phyloP scores from a whole-genome alignment of 2,888 invertebrate species.

The Choreutis nemorana region DNA sequence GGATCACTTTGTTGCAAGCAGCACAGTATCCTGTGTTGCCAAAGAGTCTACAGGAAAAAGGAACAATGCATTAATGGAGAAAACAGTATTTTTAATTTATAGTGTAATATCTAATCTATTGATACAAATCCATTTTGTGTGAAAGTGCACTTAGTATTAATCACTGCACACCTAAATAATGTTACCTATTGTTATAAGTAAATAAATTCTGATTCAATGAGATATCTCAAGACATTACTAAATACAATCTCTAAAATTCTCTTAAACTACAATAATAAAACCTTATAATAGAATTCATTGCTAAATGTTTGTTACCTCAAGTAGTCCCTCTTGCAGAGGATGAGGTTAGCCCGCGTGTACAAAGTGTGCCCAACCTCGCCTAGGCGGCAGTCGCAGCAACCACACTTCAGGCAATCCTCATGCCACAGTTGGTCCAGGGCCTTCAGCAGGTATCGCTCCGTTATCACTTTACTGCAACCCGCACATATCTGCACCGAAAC shows the following conservation, averaged over 20 bases:
- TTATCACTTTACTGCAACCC: constrained; percentile 93
- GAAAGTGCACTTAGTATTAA: too few species aligned
- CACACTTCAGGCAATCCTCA: constrained; percentile 97
- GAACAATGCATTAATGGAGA: neutral
- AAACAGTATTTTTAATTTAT: too few species aligned
- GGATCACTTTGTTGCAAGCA: constrained; percentile 97
- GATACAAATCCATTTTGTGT: too few species aligned
- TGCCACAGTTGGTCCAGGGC: constrained; percentile 96
- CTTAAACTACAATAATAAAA: too few species aligned
- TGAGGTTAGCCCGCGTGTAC: constrained; percentile 94
- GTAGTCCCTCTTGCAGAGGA: constrained; percentile 95
- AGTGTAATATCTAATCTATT: too few species aligned
- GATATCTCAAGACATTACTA: constrained; percentile 3
- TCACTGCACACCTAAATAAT: too few species aligned
- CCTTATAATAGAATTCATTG: too few species aligned
- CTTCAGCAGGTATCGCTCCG: constrained; percentile 88
- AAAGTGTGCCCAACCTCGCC: constrained; percentile 96
- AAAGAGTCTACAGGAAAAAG: constrained; percentile 73
- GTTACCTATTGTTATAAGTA: neutral
- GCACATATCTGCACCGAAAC: constrained; percentile 83
- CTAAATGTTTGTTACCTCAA: too few species aligned
- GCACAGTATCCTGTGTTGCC: constrained; percentile 97
- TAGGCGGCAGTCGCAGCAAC: constrained; percentile 95
- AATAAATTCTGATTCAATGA: constrained; percentile 1
- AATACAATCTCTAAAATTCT: too few species aligned